A percentile compares a stretch with the other conserved stretches of the same genome.
Evolutionary conservation across 2,797 vertebrate species (phyloP).

Genomic region (Adelosebastes latens): DNA sequence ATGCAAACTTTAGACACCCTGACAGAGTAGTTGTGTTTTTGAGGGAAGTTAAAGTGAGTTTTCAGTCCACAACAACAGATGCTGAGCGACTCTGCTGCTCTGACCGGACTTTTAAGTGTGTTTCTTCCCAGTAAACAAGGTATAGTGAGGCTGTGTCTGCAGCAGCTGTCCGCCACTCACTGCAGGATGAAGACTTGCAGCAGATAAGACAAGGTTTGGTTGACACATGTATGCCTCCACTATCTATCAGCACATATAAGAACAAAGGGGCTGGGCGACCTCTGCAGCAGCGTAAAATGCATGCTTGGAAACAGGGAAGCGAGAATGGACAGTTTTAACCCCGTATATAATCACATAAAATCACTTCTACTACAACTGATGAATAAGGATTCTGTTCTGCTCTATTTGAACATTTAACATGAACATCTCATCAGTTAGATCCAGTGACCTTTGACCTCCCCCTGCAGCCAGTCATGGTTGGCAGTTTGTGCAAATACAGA

Average conservation of each 20-base stretch:
- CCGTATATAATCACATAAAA: constrained; percentile 9
- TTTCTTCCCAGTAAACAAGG: constrained; percentile 52
- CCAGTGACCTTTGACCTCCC: constrained; percentile 47
- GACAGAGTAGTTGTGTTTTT: constrained; percentile 4
- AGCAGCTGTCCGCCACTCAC: constrained; percentile 35
- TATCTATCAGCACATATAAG: constrained; percentile 9
- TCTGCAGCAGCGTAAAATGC: constrained; percentile 6
- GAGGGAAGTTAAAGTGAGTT: constrained; percentile 37
- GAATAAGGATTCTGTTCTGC: constrained; percentile 8
- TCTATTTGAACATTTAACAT: constrained; percentile 2
- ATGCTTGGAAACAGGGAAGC: constrained; percentile 36
- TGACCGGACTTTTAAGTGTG: constrained; percentile 40
- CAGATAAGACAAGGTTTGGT: constrained; percentile 15
- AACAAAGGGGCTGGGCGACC: constrained; percentile 2
- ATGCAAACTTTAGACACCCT: background rate
- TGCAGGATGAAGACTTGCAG: constrained; percentile 7
- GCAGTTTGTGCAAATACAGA: constrained; percentile 22
- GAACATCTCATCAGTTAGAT: constrained; percentile 31
- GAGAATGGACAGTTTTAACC: constrained; percentile 4
- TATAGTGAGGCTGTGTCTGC: constrained; percentile 35
- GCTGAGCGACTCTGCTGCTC: constrained; percentile 30
- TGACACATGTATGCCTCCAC: constrained; percentile 4
- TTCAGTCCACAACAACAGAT: constrained; percentile 34
- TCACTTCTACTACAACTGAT: background rate
- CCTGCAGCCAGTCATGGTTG: constrained; percentile 25